Base-by-base conservation (phyloP, 2,797 vertebrate genomes). In the Thunnus albacares region DNA sequence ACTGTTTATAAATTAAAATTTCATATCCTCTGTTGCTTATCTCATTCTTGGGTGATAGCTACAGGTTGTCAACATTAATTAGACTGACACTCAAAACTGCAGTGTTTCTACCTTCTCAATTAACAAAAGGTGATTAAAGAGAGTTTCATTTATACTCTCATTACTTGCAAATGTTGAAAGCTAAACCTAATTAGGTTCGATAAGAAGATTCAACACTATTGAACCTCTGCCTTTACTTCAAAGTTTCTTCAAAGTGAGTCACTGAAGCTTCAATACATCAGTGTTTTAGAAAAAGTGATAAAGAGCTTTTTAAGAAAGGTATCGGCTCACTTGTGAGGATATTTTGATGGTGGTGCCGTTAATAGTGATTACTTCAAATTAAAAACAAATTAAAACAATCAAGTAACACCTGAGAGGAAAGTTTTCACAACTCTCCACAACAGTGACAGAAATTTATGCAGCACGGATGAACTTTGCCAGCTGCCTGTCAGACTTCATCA, bases 371-470 rank as follows among this genome's bases (percentile, higher is more conserved):
- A 28, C 18, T 59, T 41, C 56, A 53, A 24, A 24, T 24, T 24
- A 24, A 57, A 52, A 41, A 13, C 13, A 60, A 45, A 75, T 66
- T 9, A 3, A 28, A 66, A 65, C n/a, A 38, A 17, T 15, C 24
- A 30, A 64, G 60, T 14, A 30, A 30, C 52, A 47, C 28, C 22
- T 2, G 51, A 47, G 43, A 56, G 55, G 15, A 62, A 64, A 12
- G 24, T 58, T 35, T 41, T 5, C 30, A 15, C 9, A 55, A 13
- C 17, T 26, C 28, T 38, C 26, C 11, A 14, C 35, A 5, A 26
- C 35, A 33, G 55, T 59, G 45, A 60, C 43, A 66, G 45, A 67
- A 64, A 45, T n/a, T 20, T 18, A 22, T 51, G 5, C 56, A 38
- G 45, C 24, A 55, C 41, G 14, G 15, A 69, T 20, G 15, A 10